A percentile compares a stretch with the other conserved stretches of the same genome.
phyloP scores from a whole-genome alignment of 2,888 invertebrate species.

The Ernsta delagoae region DNA sequence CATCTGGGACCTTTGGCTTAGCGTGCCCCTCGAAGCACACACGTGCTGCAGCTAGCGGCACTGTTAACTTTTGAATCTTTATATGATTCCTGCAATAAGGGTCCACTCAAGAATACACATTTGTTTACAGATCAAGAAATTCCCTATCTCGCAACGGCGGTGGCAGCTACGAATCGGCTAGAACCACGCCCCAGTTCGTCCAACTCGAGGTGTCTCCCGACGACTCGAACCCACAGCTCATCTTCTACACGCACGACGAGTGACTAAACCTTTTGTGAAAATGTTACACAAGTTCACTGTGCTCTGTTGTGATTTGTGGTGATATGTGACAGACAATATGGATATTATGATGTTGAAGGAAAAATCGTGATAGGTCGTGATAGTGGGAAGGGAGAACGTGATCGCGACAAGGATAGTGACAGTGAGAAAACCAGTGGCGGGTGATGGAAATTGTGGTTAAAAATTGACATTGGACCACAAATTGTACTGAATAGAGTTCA shows the following conservation, averaged over 20 bases:
- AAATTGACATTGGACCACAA: too few species aligned
- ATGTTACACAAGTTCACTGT: conserved; percentile 13
- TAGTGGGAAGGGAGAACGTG: neutral
- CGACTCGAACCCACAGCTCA: conserved; percentile 91
- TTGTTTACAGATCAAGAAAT: conserved; percentile 77
- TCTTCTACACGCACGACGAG: conserved; percentile 91
- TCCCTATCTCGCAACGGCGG: conserved; percentile 74
- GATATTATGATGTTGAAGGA: too few species aligned
- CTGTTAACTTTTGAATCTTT: too few species aligned
- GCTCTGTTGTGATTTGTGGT: neutral
- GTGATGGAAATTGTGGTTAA: too few species aligned
- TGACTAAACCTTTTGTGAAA: conserved; percentile 22
- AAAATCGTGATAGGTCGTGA: neutral
- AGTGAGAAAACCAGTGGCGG: too few species aligned
- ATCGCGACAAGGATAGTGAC: neutral
- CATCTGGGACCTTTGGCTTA: too few species aligned
- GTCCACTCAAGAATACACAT: too few species aligned
- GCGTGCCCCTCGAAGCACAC: too few species aligned
- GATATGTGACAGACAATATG: neutral
- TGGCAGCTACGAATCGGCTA: conserved; percentile 74
- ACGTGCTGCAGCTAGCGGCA: too few species aligned
- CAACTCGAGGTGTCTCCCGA: conserved; percentile 78
- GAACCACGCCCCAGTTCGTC: conserved; percentile 77
- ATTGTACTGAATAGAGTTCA: neutral
- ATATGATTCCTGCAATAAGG: too few species aligned